Conservation (phyloP, 2,888 invertebrate genomes). For the Lamproptera curius region DNA sequence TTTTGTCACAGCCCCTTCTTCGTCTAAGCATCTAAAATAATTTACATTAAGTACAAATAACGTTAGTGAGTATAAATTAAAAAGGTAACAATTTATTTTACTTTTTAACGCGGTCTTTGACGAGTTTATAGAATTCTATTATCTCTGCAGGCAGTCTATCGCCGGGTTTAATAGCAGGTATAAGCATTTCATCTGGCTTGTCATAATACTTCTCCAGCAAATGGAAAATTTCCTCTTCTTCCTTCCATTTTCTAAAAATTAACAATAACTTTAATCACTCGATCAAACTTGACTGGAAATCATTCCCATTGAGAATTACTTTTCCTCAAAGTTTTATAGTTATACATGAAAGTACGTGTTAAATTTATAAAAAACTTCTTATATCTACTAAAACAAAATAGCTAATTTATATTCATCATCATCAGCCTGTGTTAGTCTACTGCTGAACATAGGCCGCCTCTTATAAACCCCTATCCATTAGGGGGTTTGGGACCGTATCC, state of each 20-base stretch:
- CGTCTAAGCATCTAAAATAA: conserved; percentile 40
- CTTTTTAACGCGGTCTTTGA: conserved; percentile 49
- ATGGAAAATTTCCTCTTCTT: conserved; percentile 61
- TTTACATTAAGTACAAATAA: background rate
- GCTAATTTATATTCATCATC: too few species aligned
- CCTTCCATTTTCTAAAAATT: conserved; percentile 58
- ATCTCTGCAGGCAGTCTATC: conserved; percentile 48
- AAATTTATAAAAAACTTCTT: too few species aligned
- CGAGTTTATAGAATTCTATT: conserved; percentile 44
- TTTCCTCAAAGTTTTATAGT: too few species aligned
- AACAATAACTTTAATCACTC: too few species aligned
- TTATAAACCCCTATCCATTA: too few species aligned
- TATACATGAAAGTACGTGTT: too few species aligned
- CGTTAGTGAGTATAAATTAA: background rate
- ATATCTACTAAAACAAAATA: too few species aligned
- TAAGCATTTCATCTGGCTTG: conserved; percentile 62
- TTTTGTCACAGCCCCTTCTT: conserved; percentile 43
- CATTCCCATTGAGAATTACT: too few species aligned
- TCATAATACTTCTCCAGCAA: conserved; percentile 61
- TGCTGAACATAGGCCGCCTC: too few species aligned
- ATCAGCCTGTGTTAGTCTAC: too few species aligned
- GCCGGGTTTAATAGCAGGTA: conserved; percentile 57
- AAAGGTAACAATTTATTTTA: conserved; percentile 26
- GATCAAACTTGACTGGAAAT: too few species aligned
- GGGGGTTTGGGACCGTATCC: too few species aligned